Base-by-base conservation (phyloP, 37 sponge, comb jelly and placozoan genomes). In the Ephydatia muelleri region DNA sequence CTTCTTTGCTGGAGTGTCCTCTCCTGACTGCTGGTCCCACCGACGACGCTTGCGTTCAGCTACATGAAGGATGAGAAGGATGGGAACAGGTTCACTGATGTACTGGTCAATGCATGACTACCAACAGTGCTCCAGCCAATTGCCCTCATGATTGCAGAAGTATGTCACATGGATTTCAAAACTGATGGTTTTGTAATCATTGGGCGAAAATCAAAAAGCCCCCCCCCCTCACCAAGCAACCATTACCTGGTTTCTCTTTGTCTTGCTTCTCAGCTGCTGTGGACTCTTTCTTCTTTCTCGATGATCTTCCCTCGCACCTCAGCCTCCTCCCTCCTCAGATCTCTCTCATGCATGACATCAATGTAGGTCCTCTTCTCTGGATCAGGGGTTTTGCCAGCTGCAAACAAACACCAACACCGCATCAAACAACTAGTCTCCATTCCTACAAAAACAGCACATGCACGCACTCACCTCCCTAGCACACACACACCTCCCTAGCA, bases 351-450 rank as follows among this genome's bases (percentile, higher is more conserved):
- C 93, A 97, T 91, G 40, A 92, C 90, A 78, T 97, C 98, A 25
- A 85, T 73, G 65, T 88, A 97, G 2, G 87, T 89, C 68, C 95
- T 82, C 68, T 67, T 67, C 13, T 75, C 67, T 5, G 93, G 85
- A 77, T 95, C 98, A n/a, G 98, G 98, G 14, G 98, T 97, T 70
- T 95, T 95, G 36, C 98, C 95, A 35, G 93, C 97, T 95, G 79
- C 73, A 81, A 36, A 43, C n/a, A n/a, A n/a, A n/a, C n/a, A n/a
- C n/a, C n/a, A n/a, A n/a, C n/a, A n/a, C n/a, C n/a, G n/a, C n/a
- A n/a, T n/a, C n/a, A n/a, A n/a, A n/a, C n/a, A n/a, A n/a, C n/a
- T n/a, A n/a, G n/a, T n/a, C n/a, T n/a, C n/a, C n/a, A n/a, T n/a
- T n/a, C n/a, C n/a, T n/a, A n/a, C n/a, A n/a, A n/a, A n/a, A n/a